phyloP scores from a whole-genome alignment of 2,888 invertebrate genomes.

The Sialis fuliginosa region DNA sequence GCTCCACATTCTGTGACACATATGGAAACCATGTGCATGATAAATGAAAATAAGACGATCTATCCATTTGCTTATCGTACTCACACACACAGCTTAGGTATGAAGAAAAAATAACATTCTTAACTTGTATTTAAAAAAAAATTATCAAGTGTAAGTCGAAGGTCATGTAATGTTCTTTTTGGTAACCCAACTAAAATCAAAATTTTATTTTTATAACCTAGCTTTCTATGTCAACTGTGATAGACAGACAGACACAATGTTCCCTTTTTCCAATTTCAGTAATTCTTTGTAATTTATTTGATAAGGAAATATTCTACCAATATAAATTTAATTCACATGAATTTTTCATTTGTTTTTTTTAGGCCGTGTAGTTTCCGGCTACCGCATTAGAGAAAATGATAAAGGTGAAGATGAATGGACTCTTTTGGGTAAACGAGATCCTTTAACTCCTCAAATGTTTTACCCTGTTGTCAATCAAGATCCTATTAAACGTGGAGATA shows the following conservation, averaged over 20 bases:
- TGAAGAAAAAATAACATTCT: conserved; percentile 9
- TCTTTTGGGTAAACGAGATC: conserved; percentile 70
- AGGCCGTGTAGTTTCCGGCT: conserved; percentile 72
- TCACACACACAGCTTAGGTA: conserved; percentile 81
- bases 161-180: too few species aligned
- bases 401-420: conserved; percentile 53
- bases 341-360: conserved; percentile 14
- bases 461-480: conserved; percentile 54
- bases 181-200: too few species aligned
- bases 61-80: conserved; percentile 92
- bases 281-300: too few species aligned
- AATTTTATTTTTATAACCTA: too few species aligned
- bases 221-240: too few species aligned
- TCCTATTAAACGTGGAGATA: conserved; percentile 50
- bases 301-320: too few species aligned
- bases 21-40: conserved; percentile 82
- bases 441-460: conserved; percentile 87
- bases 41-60: conserved; percentile 62
- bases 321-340: too few species aligned
- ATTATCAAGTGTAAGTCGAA: too few species aligned
- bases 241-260: too few species aligned
- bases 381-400: conserved; percentile 41
- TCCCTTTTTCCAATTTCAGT: too few species aligned
- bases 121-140: neutral
- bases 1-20: conserved; percentile 49